Conservation (phyloP, 2,888 invertebrate species). For the Xestia c-nigrum region DNA sequence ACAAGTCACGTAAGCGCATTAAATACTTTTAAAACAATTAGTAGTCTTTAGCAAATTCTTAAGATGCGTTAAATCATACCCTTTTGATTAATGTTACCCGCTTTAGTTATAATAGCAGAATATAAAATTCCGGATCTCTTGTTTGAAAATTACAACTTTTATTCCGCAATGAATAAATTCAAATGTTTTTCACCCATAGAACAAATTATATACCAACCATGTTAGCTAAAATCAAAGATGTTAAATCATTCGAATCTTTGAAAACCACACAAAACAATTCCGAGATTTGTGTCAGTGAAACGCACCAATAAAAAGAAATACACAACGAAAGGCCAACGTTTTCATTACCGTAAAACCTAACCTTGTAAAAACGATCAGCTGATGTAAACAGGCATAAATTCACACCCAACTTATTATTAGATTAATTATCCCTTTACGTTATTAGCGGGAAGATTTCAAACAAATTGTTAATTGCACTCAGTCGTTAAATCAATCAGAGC, state of each 20-base stretch:
- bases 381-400: constrained; percentile 34
- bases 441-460: constrained; percentile 50
- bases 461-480: constrained; percentile 54
- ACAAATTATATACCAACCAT: neutral
- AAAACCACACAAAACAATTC: neutral
- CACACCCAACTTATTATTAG: constrained; percentile 19
- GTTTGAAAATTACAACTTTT: neutral
- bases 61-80: too few species aligned
- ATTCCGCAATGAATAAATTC: neutral
- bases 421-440: constrained; percentile 41
- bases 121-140: too few species aligned
- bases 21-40: neutral
- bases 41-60: neutral
- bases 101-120: neutral
- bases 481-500: constrained; percentile 56
- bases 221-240: neutral
- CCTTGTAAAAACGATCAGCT: constrained; percentile 23
- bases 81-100: too few species aligned
- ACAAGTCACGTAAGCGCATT: neutral
- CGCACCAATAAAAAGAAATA: neutral
- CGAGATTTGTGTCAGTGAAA: neutral
- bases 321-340: neutral
- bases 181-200: neutral
- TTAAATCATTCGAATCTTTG: neutral
- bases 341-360: constrained; percentile 12